A percentile compares a stretch with the other conserved stretches of the same genome.
Conservation (phyloP, 2,888 invertebrate genomes). For the Epistrophe grossulariae region DNA sequence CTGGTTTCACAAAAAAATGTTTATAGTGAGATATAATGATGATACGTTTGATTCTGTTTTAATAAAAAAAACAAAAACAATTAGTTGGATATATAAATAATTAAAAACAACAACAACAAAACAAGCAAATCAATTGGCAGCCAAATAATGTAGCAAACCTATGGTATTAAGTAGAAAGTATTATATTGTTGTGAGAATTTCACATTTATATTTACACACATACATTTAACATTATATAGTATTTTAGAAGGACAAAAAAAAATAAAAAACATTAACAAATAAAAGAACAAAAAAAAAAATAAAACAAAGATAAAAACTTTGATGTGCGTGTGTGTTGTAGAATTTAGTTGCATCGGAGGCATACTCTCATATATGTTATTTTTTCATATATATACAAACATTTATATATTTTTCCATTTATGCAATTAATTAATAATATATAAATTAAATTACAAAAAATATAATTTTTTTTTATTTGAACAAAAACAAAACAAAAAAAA, state of each 20-base stretch:
- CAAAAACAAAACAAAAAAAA: constrained; percentile 4
- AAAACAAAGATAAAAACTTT: constrained; percentile 26
- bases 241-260: constrained; percentile 19
- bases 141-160: constrained; percentile 70
- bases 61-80: constrained; percentile 10
- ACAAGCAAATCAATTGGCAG: constrained; percentile 64
- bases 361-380: constrained; percentile 36
- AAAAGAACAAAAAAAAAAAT: constrained; percentile 5
- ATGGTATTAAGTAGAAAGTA: constrained; percentile 76
- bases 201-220: constrained; percentile 65
- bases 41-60: constrained; percentile 48
- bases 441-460: constrained; percentile 22
- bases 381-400: constrained; percentile 55
- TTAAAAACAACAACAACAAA: constrained; percentile 14
- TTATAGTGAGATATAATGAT: constrained; percentile 39
- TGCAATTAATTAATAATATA: constrained; percentile 28
- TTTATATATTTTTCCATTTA: constrained; percentile 62
- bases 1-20: constrained; percentile 67
- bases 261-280: background rate
- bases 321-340: constrained; percentile 66
- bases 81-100: constrained; percentile 38
- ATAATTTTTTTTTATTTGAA: constrained; percentile 22
- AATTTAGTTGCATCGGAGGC: constrained; percentile 62
- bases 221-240: constrained; percentile 48
- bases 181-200: constrained; percentile 71